phyloP scores from a whole-genome alignment of 1,140 invertebrate species.

The Drosophila carrolli region DNA sequence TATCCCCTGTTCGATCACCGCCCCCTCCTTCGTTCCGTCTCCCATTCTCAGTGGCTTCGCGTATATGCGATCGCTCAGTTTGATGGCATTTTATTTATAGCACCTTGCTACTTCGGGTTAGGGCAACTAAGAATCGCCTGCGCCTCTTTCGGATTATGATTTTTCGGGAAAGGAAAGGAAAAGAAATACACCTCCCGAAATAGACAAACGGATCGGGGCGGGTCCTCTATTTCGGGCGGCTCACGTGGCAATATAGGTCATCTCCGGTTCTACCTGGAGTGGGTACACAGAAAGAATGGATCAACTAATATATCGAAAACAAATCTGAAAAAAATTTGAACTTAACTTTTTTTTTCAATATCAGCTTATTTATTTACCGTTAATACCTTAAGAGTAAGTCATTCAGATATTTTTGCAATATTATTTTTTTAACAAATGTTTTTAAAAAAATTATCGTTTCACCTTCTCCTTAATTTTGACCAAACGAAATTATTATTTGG shows the following conservation, averaged over 20 bases:
- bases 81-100: slow-evolving; percentile 67
- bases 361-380: no score
- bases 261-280: slow-evolving; percentile 4
- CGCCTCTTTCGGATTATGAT: slow-evolving; percentile 58
- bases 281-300: neutral
- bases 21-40: neutral
- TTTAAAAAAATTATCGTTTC: no score
- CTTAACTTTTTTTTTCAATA: no score
- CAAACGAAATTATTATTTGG: no score
- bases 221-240: slow-evolving; percentile 56
- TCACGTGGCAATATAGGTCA: slow-evolving; percentile 21
- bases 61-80: slow-evolving; percentile 49
- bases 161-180: slow-evolving; percentile 46
- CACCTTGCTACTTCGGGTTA: slow-evolving; percentile 60
- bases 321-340: neutral
- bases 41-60: slow-evolving; percentile 31
- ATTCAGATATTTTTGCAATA: no score
- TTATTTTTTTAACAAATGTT: no score
- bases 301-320: neutral
- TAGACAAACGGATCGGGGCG: slow-evolving; percentile 45
- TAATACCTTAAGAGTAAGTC: no score
- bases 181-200: slow-evolving; percentile 61
- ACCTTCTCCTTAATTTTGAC: no score
- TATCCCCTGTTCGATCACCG: slow-evolving; percentile 12
- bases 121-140: slow-evolving; percentile 63